Evolutionary conservation across 2,797 vertebrate genomes (phyloP), one percentile per base, ranked within the genome.

Genomic region (Silurus lanzhouensis): DNA sequence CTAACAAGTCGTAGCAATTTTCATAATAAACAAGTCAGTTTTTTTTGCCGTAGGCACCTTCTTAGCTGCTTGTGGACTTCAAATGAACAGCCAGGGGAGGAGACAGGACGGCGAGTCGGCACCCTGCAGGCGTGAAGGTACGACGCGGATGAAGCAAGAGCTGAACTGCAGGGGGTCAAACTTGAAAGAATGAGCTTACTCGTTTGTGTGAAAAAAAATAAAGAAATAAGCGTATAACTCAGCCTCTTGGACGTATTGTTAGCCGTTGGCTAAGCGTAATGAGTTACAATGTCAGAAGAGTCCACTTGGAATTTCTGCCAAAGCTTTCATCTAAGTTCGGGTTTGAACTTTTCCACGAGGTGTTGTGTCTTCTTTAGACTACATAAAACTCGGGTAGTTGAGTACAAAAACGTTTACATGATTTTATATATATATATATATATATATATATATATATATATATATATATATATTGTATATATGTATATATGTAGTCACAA

Each of bases 11-110:
- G 10, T 17, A n/a, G 74, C 2, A 19, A 74, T 38, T 57, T 52
- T 22, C 57, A 52, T 81, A 66, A 85, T 85, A 81, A 81, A 80
- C 55, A 71, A 71, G 25, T 20, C 60, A 6, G 6, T 55, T 38
- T 38, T 38, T 38, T 81, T 81, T 64, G 77, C 77, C 58, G 6
- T 17, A 57, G 84, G 78, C 68, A 6, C 3, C 25, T 48, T 55
- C 58, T 72, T 31, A 15, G 71, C 20, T 66, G 46, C 15, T 68
- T 22, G 8, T 2, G 4, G 55, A 78, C 81, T 78, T 86, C 64
- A 83, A 86, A 83, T 70, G 60, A 75, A 48, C 70, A 55, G 66
- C 66, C 85, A 78, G 85, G 38, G 44, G 71, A 58, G 46, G 44
- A 75, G 46, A 85, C 61, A 78, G 14, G 64, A 63, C 14, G 6